Evolutionary conservation across 1,140 invertebrate genomes (phyloP).

Genomic region (Megalopta genalis): DNA sequence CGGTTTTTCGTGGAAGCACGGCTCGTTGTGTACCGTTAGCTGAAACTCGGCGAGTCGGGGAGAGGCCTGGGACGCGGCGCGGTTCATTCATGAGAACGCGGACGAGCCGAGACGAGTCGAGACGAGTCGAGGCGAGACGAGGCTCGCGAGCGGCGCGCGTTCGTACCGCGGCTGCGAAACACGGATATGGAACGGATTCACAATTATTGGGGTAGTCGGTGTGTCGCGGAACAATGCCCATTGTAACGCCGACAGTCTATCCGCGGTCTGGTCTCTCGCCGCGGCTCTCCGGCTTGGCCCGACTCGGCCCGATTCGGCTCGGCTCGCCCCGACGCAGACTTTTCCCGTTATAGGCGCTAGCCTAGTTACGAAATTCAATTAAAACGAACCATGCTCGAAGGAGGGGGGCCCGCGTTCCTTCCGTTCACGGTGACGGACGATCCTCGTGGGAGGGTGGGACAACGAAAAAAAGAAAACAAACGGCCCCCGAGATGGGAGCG

Average conservation of each 20-base stretch:
- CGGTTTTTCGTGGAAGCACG: no score
- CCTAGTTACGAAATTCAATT: conserved; percentile 78
- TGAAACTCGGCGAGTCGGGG: no score
- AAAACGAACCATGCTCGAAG: conserved; percentile 68
- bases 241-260: conserved; percentile 66
- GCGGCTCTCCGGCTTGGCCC: no score
- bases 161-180: conserved; percentile 11
- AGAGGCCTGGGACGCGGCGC: no score
- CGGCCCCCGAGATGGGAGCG: no score
- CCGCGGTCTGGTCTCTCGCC: conserved; percentile 61
- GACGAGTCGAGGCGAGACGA: no score
- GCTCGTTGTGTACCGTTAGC: no score
- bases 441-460: background rate
- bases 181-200: conserved; percentile 35
- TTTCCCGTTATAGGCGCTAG: conserved; percentile 74
- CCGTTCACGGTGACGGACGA: conserved; percentile 14
- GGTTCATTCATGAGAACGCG: no score
- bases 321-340: conserved; percentile 29
- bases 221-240: conserved; percentile 68
- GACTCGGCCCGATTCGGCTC: background rate
- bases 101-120: no score
- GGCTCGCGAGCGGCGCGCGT: no score
- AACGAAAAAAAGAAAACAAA: background rate
- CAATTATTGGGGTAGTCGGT: conserved; percentile 44
- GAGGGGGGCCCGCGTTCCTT: no score